Base-by-base conservation (phyloP, 2,797 vertebrate genomes). In the Anabas testudineus region DNA sequence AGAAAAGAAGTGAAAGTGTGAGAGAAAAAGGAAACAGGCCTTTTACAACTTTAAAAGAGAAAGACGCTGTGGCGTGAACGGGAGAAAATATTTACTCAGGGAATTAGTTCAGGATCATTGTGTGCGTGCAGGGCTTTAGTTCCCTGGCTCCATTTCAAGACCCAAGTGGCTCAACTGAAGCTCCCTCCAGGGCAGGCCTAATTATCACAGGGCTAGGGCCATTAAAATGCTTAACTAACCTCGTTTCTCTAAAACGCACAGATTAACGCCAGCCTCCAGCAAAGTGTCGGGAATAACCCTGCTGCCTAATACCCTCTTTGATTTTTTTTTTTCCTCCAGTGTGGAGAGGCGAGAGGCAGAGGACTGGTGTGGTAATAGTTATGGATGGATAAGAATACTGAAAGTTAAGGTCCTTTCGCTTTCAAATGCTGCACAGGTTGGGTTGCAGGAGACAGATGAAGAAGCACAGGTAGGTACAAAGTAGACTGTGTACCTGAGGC, bases 181-280 rank as follows among this genome's bases (percentile, higher is more conserved):
- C 95, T 96, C 96, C 96, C 98, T 97, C 94, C 95, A 94, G 97
- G 97, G 96, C 95, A 97, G 95, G 95, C 94, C 97, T 98, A 99
- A 99, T 99, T 98, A 99, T 97, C 96, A 98, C 96, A 98, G 96
- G 96, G 96, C 96, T 94, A 95, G 95, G 95, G 95, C 97, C 96
- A 98, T 99, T 99, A 98, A 98, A 95, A 98, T 96, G 97, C 96
- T 96, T 97, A 97, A 97, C 97, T 96, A 98, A 95, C 95, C 95
- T 96, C 94, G 90, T 94, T 97, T 96, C 95, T 97, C 94, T 95
- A 95, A 97, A 96, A 95, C 94, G 95, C 95, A 91, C 92, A 96
- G 97, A 98, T 98, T 98, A 98, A 95, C 94, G 90, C 88, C 93
- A 92, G 96, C 98, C 96, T 95, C 90, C 93, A 96, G 98, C 96